Conservation (phyloP, 2,797 vertebrate species). For the Sciurus vulgaris region DNA sequence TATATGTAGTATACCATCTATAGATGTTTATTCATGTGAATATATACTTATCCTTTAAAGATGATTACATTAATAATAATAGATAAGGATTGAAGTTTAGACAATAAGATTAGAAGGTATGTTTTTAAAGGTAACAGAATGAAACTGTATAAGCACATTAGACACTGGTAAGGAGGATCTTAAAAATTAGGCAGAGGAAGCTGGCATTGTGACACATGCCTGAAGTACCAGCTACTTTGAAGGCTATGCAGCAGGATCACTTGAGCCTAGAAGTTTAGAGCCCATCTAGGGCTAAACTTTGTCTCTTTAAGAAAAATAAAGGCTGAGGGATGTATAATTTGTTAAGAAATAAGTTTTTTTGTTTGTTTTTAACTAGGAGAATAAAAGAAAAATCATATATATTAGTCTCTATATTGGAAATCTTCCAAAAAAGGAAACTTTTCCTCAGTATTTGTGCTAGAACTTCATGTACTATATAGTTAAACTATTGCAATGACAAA, state of each 20-base stretch:
- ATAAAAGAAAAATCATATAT: neutral
- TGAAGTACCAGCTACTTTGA: neutral
- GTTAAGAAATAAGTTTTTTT: neutral
- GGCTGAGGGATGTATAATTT: neutral
- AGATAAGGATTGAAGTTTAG: neutral
- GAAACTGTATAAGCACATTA: neutral
- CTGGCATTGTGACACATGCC: neutral
- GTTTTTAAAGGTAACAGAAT: neutral
- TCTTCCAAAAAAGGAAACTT: neutral
- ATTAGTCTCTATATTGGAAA: neutral
- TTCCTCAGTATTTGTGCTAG: neutral
- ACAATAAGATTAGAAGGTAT: neutral
- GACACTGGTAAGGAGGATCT: neutral
- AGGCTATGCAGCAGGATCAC: neutral
- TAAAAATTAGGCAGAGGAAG: neutral
- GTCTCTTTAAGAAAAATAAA: neutral
- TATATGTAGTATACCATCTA: neutral
- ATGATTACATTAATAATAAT: neutral
- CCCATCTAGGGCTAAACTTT: neutral
- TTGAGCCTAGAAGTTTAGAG: neutral
- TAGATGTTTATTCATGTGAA: neutral
- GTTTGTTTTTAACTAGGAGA: neutral
- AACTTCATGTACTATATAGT: neutral
- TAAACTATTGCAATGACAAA: conserved; percentile 17
- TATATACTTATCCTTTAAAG: neutral